Evolutionary conservation across 30 jellyfish, hydroid and myxozoan species (phyloP), one percentile per base, ranked within the genome.

Genomic region (Hydra vulgaris): DNA sequence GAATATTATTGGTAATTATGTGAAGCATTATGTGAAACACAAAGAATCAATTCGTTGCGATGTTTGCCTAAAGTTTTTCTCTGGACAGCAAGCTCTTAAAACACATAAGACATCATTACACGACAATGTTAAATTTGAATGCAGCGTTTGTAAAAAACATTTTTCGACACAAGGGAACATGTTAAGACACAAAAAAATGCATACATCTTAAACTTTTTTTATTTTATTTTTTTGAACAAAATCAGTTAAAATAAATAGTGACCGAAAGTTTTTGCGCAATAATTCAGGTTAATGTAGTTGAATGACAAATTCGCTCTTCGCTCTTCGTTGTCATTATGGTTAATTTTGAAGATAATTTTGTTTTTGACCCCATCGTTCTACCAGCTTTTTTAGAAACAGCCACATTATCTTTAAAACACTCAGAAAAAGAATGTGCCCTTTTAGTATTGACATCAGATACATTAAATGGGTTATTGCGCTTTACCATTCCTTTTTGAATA

Each of bases 331-430:
- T 40, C 61, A 40, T 40, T 40, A 12, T 69, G 8, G 15, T 69
- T 69, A 19, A 19, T 5, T 69, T 21, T 69, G 76, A 21, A 69
- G 76, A 69, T 24, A 69, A 69, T 15, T 69, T 69, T 5, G 76
- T 69, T 24, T 69, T 69, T 19, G 76, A 69, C 8, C 12, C 76
- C 76, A 69, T 69, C 26, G 76, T 69, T 69, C 76, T 69, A 23
- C 15, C 76, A 69, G 76, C 76, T 69, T 69, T 15, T 15, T 69
- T 69, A 20, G 76, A 69, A 69, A 69, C 76, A 20, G 76, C 15
- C 8, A 69, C 76, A 23, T 69, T 69, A 69, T 69, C 15, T 20
- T 21, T 23, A 21, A 69, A 5, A 15, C 27, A 20, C 15, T 69
- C 15, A 69, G 76, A 69, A 23, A 69, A 69, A 23, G 25, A 23